These are phyloP conservation scores for Corythornis leucogaster DNA, from an alignment of 2,797 vertebrate genomes.

Conservation along the genomic window DNA sequence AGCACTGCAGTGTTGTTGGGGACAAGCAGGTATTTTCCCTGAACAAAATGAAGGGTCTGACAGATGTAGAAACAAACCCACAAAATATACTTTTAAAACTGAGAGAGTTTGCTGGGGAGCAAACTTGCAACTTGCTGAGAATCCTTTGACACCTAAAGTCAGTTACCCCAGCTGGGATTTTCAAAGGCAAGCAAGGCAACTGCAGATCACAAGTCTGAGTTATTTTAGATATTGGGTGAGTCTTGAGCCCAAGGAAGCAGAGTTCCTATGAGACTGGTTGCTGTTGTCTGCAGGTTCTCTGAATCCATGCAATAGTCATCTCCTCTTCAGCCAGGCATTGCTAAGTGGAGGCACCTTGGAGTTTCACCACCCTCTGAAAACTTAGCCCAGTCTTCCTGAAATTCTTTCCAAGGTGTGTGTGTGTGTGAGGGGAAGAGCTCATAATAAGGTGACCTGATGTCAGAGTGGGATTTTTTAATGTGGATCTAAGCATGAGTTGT, in stretches of 20 bases:
- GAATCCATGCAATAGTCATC: not conserved
- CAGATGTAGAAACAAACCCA: not conserved
- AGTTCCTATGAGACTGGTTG: accelerated
- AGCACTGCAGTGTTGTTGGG: not conserved
- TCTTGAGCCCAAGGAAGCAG: not conserved
- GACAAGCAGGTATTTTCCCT: not conserved
- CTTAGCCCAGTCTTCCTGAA: not conserved
- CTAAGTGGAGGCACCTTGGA: not conserved
- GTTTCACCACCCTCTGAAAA: not conserved
- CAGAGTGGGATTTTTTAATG: not conserved
- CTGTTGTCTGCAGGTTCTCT: not conserved
- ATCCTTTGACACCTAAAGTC: not conserved
- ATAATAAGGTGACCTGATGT: not conserved
- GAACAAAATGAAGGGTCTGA: not conserved
- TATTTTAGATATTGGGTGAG: not conserved
- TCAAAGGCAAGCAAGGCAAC: not conserved
- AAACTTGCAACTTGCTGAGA: not conserved
- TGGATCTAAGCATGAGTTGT: not conserved
- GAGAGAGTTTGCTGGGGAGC: not conserved
- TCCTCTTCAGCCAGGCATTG: not conserved
- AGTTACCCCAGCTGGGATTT: not conserved
- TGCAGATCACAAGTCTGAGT: not conserved
- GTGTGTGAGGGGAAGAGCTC: not conserved
- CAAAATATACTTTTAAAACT: not conserved
- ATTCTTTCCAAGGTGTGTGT: not conserved